Conservation (phyloP, 2,888 invertebrate species). For the Xylota sylvarum region DNA sequence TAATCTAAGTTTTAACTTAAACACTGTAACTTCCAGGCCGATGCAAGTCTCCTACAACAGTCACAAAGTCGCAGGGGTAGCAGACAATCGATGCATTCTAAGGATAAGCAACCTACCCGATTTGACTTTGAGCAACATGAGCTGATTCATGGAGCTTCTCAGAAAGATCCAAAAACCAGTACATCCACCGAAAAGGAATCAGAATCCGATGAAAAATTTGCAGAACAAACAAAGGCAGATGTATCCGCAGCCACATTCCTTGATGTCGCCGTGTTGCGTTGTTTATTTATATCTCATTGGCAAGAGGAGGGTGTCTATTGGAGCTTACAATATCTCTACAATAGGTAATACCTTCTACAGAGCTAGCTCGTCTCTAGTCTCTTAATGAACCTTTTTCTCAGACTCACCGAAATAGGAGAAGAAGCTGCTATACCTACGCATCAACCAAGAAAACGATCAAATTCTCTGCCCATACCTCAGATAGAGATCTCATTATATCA, state of each 20-base stretch:
- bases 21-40: slow-evolving; percentile 86
- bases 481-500: slow-evolving; percentile 95
- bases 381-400: slow-evolving; percentile 83
- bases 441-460: slow-evolving; percentile 94
- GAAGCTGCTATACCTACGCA: slow-evolving; percentile 90
- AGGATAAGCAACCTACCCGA: slow-evolving; percentile 83
- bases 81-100: slow-evolving; percentile 83
- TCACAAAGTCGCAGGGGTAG: slow-evolving; percentile 84
- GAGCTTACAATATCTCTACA: slow-evolving; percentile 96
- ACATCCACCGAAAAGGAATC: slow-evolving; percentile 92
- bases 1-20: slow-evolving; percentile 15
- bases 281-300: slow-evolving; percentile 98
- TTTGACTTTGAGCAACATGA: slow-evolving; percentile 85
- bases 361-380: too few relatives aligned
- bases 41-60: slow-evolving; percentile 91
- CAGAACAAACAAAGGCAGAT: slow-evolving; percentile 85
- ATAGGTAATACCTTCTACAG: slow-evolving; percentile 87
- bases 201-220: slow-evolving; percentile 87
- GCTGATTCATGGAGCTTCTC: slow-evolving; percentile 82
- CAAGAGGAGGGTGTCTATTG: slow-evolving; percentile 99
- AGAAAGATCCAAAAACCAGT: slow-evolving; percentile 83
- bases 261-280: slow-evolving; percentile 97
- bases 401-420: slow-evolving; percentile 94
- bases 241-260: slow-evolving; percentile 96
- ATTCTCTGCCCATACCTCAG: slow-evolving; percentile 96